Evolutionary conservation across 2,797 vertebrate species (phyloP).

Genomic region (Anisognathus igniventris): DNA sequence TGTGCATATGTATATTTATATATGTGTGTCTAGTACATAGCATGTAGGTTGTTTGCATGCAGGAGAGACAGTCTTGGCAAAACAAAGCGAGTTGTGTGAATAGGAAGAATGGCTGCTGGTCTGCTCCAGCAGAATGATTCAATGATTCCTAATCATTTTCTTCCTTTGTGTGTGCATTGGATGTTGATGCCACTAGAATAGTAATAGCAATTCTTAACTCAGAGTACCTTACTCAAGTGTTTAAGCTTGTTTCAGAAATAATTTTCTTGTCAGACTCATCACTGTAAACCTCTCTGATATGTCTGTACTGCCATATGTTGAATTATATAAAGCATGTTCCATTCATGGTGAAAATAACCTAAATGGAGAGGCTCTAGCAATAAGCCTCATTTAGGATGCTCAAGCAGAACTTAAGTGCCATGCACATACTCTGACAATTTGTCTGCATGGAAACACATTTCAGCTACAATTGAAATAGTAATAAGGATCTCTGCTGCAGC

Average conservation of each 20-base stretch:
- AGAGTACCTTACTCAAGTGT: background rate
- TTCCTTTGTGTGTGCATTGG: background rate
- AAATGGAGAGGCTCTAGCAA: background rate
- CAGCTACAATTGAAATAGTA: background rate
- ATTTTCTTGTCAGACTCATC: conserved; percentile 27
- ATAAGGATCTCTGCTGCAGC: background rate
- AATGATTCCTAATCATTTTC: background rate
- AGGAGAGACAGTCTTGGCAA: background rate
- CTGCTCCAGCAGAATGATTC: background rate
- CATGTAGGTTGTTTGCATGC: background rate
- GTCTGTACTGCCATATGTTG: background rate
- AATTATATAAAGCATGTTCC: background rate
- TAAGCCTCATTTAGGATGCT: background rate
- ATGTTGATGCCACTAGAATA: background rate
- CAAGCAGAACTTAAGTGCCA: background rate
- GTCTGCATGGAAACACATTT: background rate
- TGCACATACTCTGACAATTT: background rate
- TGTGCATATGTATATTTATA: background rate
- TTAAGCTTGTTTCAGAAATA: conserved; percentile 16
- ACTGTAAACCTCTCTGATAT: background rate
- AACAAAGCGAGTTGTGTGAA: fast-evolving
- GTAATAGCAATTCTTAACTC: background rate
- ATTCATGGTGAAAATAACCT: conserved; percentile 7
- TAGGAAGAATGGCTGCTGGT: background rate
- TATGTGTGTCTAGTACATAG: background rate